phyloP scores from a whole-genome alignment of 2,888 invertebrate genomes.

The Onthophagus sagittarius region DNA sequence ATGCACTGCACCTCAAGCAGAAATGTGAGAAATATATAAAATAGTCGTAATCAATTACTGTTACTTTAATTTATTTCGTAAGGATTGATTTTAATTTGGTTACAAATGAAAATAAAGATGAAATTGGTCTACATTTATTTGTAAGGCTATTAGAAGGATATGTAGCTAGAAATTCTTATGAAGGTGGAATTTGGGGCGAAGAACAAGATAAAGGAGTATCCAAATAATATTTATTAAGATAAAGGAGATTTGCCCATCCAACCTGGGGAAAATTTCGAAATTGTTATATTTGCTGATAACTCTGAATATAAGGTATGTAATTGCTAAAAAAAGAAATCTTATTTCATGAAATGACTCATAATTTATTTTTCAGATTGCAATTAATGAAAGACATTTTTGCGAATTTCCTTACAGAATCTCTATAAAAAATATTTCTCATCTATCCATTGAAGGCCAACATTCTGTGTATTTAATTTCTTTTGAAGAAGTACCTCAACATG shows the following conservation, averaged over 20 bases:
- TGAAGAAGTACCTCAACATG: conserved; percentile 45
- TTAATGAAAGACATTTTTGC: conserved; percentile 76
- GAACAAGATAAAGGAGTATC: conserved; percentile 60
- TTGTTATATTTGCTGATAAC: conserved; percentile 66
- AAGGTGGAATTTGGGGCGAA: conserved; percentile 56
- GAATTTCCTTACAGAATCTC: conserved; percentile 74
- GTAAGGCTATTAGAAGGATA: conserved; percentile 56
- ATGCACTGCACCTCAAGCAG: conserved; percentile 55
- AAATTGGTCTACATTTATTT: conserved; percentile 72
- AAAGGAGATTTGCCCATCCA: conserved; percentile 58
- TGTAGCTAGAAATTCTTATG: conserved; percentile 57
- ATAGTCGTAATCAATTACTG: no score
- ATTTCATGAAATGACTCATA: neutral
- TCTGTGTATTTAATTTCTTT: conserved; percentile 62
- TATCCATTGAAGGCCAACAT: conserved; percentile 77
- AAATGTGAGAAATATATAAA: conserved; percentile 57
- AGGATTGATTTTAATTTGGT: conserved; percentile 77
- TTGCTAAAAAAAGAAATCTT: neutral
- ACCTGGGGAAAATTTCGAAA: conserved; percentile 66
- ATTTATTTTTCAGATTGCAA: conserved; percentile 58
- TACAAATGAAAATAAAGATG: conserved; percentile 69
- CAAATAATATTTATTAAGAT: no score
- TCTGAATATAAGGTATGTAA: conserved; percentile 32
- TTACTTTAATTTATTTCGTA: no score
- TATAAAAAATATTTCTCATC: conserved; percentile 59